phyloP scores from a whole-genome alignment of 2,888 invertebrate genomes.

The Drosophila recens region DNA sequence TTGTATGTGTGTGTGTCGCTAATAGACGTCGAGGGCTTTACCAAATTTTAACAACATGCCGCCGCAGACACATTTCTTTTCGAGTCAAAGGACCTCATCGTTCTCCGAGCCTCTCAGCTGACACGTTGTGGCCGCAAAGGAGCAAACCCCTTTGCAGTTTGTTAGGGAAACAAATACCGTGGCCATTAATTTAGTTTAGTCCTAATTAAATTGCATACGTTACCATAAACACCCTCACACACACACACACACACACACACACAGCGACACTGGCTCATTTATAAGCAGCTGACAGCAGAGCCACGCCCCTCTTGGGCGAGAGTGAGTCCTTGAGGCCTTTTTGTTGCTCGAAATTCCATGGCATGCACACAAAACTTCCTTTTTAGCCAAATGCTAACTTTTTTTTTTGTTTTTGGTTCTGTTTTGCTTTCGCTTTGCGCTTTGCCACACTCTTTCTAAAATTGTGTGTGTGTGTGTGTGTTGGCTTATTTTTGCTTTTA shows the following conservation, averaged over 20 bases:
- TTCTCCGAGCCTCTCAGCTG: conserved; percentile 1
- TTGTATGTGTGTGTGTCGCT: conserved; percentile 34
- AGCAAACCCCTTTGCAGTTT: conserved; percentile 42
- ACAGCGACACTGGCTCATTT: conserved; percentile 46
- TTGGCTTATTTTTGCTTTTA: conserved; percentile 33
- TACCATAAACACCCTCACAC: conserved; percentile 44
- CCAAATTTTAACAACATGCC: conserved; percentile 59
- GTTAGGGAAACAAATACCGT: conserved; percentile 57
- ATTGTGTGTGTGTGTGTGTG: conserved; percentile 17
- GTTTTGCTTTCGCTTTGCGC: conserved; percentile 18
- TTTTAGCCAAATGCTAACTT: conserved; percentile 56
- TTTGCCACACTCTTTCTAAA: conserved; percentile 18
- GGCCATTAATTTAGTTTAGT: conserved; percentile 72
- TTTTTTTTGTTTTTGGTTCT: conserved; percentile 36
- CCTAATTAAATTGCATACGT: conserved; percentile 74
- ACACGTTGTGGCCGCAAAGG: conserved; percentile 30
- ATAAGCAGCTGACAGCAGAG: conserved; percentile 54
- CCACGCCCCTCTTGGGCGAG: conserved; percentile 42
- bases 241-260: conserved; percentile 18
- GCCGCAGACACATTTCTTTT: conserved; percentile 48
- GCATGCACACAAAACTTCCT: conserved; percentile 55
- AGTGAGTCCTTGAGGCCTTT: conserved; percentile 55
- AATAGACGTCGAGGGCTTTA: conserved; percentile 57
- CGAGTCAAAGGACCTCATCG: conserved; percentile 41
- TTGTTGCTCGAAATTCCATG: conserved; percentile 52